Base-by-base conservation (phyloP, 2,888 invertebrate genomes). In the Drosophila histrio region DNA sequence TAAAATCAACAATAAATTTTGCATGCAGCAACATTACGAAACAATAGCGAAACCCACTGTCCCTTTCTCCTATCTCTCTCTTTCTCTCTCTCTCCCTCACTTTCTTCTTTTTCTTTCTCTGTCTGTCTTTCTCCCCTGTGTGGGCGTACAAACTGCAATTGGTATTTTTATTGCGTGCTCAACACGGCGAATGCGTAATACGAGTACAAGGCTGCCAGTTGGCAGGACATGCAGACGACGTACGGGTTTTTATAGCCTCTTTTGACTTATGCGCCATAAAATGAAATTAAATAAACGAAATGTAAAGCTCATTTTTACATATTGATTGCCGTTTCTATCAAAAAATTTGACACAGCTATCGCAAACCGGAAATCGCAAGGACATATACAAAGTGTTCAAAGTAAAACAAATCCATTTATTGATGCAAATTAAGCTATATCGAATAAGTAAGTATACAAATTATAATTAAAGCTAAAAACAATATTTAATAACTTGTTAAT, bases 161-260 rank as follows among this genome's bases (percentile, higher is more conserved):
- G 88, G 85, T 87, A 84, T 87, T 84, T 84, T 87, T 84, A 84
- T 84, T 84, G 87, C 87, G 87, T 84, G 84, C 85, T 84, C 79
- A 84, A 88, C 88, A 78, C 85, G 85, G 85, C 84, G 84, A 72
- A 84, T 84, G 84, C 88, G 84, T 88, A 84, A 87, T 88, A 67
- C 52, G 70, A 57, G 61, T 49, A 69, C 78, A 78, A 65, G 74
- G 65, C 60, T 62, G 50, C 58, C 60, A 60, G 57, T 56, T 47
- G 44, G 59, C 85, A 81, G 71, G 79, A 68, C 79, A 68, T 57
- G 44, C 78, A 57, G 57, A 30, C 47, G 11, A 38, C 73, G 39
- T 34, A 57, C 72, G 54, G 57, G 44, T 65, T 71, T 82, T 83
- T 84, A 84, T 83, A 62, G 72, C 72, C 68, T 49, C 65, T 77